Evolutionary conservation across 2,888 invertebrate genomes (phyloP), one percentile per base, ranked within the genome.

Genomic region (Acronicta psi): DNA sequence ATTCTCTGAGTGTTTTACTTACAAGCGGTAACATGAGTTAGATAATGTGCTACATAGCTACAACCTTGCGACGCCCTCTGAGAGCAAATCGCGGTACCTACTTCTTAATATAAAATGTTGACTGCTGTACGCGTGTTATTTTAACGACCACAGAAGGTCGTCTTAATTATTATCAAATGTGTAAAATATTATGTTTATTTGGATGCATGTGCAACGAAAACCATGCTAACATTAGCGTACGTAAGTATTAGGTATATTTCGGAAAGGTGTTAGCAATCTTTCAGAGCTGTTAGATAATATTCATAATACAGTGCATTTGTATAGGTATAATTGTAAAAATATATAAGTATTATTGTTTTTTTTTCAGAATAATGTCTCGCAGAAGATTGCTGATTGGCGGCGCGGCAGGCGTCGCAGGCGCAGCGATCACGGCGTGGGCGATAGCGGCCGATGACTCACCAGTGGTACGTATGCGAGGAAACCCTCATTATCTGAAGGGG

Each of bases 381-480:
- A 90, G 95, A 77, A 94, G 95, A 84, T 84, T 96, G 67, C 88
- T 95, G 62, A 91, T 95, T 18, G 95, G 95, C 38, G 95, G 95
- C 49, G 90, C 95, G 64, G 95, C 96, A 1, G 95, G 95, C 14
- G 94, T 95, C 43, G 94, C 96, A 13, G 95, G 96, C 62, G 96
- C 95, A 43, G 94, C 94, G 37, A 72, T 96, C 14, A 94, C 96
- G 0, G 93, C 95, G 13, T 96, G 96, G 92, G 92, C 95, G 44
- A 84, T 96, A 40, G 86, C 95, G 31, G 95, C 95, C 3, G 95
- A 96, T 81, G 94, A 95, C 67, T 91, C 93, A 69, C 87, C 87
- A 5, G 87, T 71, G 41, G 93, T 93, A 78, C 70, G 91, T 89
- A 78, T 18, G 16, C 53, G 54, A 66, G 53, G 68, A 64, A 66